phyloP scores from a whole-genome alignment of 1,140 invertebrate species.

The Arion vulgaris region DNA sequence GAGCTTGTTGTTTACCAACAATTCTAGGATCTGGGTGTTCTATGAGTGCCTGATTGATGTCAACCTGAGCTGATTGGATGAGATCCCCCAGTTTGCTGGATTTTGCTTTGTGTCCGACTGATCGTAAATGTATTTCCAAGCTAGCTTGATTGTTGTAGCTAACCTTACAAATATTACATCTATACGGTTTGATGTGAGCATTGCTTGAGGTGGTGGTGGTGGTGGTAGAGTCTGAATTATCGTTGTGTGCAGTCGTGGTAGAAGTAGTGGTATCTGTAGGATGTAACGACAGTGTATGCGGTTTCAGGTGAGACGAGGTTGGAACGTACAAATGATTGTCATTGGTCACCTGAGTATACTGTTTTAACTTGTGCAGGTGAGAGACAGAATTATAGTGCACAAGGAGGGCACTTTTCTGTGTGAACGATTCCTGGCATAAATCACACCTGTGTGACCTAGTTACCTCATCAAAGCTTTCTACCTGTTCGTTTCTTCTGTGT shows the following conservation, averaged over 20 bases:
- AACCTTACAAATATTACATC: slow-evolving; percentile 96
- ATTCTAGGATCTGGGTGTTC: slow-evolving; percentile 83
- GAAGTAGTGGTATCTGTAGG: neutral
- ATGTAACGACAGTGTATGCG: slow-evolving; percentile 29
- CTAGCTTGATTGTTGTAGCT: slow-evolving; percentile 92
- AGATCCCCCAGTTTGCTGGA: slow-evolving; percentile 92
- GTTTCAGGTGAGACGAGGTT: slow-evolving; percentile 23
- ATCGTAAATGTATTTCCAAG: slow-evolving; percentile 94
- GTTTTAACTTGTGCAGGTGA: slow-evolving; percentile 93
- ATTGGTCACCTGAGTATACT: slow-evolving; percentile 19
- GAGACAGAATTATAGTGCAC: slow-evolving; percentile 97
- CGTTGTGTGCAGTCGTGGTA: slow-evolving; percentile 3
- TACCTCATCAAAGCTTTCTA: no score
- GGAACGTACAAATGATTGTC: neutral
- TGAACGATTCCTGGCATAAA: slow-evolving; percentile 96
- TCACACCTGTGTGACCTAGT: slow-evolving; percentile 92
- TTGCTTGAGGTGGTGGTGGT: neutral
- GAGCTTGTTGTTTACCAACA: slow-evolving; percentile 57
- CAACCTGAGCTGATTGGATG: slow-evolving; percentile 88
- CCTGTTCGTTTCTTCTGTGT: slow-evolving; percentile 88
- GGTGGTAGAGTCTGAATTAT: slow-evolving; percentile 6
- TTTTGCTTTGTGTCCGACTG: slow-evolving; percentile 91
- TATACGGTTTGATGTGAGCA: slow-evolving; percentile 87
- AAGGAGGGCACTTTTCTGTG: slow-evolving; percentile 94
- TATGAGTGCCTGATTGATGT: slow-evolving; percentile 87